Conservation (phyloP, 2,113 vertebrate genomes). For the Boleophthalmus pectinirostris region DNA sequence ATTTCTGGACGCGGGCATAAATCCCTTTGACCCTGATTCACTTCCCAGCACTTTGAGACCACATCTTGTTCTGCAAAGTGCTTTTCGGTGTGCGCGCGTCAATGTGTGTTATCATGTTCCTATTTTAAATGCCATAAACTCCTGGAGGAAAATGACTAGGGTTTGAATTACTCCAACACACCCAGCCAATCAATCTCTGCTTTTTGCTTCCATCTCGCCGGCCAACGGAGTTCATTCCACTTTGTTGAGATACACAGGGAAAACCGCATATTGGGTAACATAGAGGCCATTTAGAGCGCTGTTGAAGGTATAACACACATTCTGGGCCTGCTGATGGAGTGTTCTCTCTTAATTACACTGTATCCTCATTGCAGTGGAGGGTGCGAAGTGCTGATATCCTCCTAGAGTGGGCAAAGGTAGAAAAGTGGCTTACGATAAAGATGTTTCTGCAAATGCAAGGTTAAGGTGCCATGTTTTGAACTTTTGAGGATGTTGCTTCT, state of each 20-base stretch:
- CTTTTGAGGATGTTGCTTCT: not conserved
- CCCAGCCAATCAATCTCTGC: constrained; percentile 73
- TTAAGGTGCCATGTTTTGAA: not conserved
- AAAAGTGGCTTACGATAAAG: constrained; percentile 7
- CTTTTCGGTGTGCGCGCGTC: constrained; percentile 29
- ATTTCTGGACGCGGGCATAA: constrained; percentile 67
- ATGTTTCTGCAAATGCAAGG: not conserved
- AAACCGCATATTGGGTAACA: constrained; percentile 82
- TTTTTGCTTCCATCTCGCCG: constrained; percentile 67
- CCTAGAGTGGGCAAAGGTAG: constrained; percentile 38
- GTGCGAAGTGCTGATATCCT: constrained; percentile 47
- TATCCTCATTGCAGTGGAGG: constrained; percentile 67
- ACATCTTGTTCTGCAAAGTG: constrained; percentile 75
- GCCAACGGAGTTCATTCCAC: constrained; percentile 67
- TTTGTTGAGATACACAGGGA: constrained; percentile 70
- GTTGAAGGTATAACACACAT: constrained; percentile 73
- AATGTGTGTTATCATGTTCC: constrained; percentile 63
- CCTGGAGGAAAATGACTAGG: constrained; percentile 60
- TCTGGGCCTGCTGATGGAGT: constrained; percentile 66
- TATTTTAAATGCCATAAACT: constrained; percentile 80
- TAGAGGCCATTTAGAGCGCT: constrained; percentile 74
- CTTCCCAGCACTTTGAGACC: constrained; percentile 74
- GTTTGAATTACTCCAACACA: constrained; percentile 74
- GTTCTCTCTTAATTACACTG: constrained; percentile 75
- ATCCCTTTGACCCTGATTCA: constrained; percentile 73